Evolutionary conservation across 1,140 invertebrate genomes (phyloP), one percentile per base, ranked within the genome.

Genomic region (Helicorthomorpha holstii): DNA sequence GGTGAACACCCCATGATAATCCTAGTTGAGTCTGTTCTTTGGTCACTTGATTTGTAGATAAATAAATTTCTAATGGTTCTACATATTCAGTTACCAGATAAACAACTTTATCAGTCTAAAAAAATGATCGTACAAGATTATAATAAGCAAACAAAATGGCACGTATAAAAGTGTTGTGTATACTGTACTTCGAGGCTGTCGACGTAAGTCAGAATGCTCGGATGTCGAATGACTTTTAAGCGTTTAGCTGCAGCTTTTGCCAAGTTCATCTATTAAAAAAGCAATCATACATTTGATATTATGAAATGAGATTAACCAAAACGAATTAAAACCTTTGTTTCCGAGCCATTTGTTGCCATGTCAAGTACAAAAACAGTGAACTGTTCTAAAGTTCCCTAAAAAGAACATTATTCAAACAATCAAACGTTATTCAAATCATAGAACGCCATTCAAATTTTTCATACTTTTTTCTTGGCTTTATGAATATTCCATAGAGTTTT

Each of bases 81-180:
- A 96, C 85, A 64, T 80, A 78, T 73, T 98, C 94, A 23, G 93
- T 97, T 23, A 90, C 91, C 61, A 97, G 75, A 71, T 95, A 95
- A 54, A 98, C 75, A 62, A 84, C 78, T 75, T 91, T 93, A 57
- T 97, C 93, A 56, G 86, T 87, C 82, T 83, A 63, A 49, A 69
- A n/a, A n/a, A 70, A 53, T 38, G 53, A 55, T 12, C 7, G 21
- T 46, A 7, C 25, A 46, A 46, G 4, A 25, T 34, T 34, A 34
- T 7, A 7, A 7, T 16, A 7, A 34, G 29, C 7, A 34, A 7
- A 7, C 16, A 7, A 16, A 34, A 34, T 16, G 29, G 29, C 29
- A 34, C 7, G n/a, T n/a, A n/a, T n/a, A n/a, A n/a, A 16, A 71
- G 60, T 80, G 79, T 29, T 82, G 72, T 69, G 82, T 75, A 7